phyloP scores from a whole-genome alignment of 1,140 invertebrate species.

The Pissodes strobi region DNA sequence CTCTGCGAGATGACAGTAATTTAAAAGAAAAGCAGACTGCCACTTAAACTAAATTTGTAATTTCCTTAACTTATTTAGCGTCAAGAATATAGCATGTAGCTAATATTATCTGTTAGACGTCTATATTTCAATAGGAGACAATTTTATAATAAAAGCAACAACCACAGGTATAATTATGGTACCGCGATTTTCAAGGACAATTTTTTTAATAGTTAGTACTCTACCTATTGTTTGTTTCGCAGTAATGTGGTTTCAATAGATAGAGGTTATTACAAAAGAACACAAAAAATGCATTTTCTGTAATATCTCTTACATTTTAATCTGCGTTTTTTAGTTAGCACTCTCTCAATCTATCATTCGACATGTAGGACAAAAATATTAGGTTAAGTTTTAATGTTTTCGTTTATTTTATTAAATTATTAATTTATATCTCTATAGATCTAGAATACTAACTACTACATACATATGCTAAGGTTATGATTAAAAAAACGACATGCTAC shows the following conservation, averaged over 20 bases:
- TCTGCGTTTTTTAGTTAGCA: slow-evolving; percentile 15
- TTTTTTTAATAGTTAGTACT: slow-evolving; percentile 28
- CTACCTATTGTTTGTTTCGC: slow-evolving; percentile 26
- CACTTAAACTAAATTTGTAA: slow-evolving; percentile 35
- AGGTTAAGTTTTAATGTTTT: slow-evolving; percentile 21
- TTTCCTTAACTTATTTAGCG: slow-evolving; percentile 21
- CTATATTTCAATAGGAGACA: slow-evolving; percentile 9
- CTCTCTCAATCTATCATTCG: background rate
- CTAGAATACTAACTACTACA: slow-evolving; percentile 20
- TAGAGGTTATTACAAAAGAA: slow-evolving; percentile 17
- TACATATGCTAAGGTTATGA: slow-evolving; percentile 25
- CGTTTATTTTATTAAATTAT: slow-evolving; percentile 30
- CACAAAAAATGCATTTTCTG: slow-evolving; percentile 11
- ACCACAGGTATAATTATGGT: slow-evolving; percentile 25
- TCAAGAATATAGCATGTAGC: slow-evolving; percentile 6
- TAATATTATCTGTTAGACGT: slow-evolving; percentile 9
- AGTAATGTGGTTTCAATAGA: slow-evolving; percentile 20
- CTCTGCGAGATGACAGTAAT: slow-evolving; percentile 15
- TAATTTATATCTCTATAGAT: slow-evolving; percentile 29
- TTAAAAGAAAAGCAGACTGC: slow-evolving; percentile 24
- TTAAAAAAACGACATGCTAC: slow-evolving; percentile 19
- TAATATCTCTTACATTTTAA: slow-evolving; percentile 12
- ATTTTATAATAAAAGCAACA: slow-evolving; percentile 32
- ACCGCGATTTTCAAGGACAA: slow-evolving; percentile 24
- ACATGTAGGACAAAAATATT: slow-evolving; percentile 26